These are phyloP conservation scores for Microplitis deprimator DNA, from an alignment of 2,888 invertebrate species.

Conservation along the genomic window DNA sequence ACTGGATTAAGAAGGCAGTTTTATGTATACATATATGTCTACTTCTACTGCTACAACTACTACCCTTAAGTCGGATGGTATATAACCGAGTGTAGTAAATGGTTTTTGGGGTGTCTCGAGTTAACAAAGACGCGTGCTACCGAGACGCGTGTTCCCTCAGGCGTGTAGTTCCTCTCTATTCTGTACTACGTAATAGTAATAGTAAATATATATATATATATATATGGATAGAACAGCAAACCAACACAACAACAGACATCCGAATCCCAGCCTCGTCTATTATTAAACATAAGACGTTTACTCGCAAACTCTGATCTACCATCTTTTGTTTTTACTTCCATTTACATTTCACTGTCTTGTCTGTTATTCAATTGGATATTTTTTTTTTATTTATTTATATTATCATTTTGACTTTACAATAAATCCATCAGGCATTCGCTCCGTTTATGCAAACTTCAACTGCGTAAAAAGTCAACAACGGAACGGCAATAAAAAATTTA, in stretches of 20 bases:
- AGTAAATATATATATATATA: too few relatives aligned
- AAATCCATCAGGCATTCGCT: not conserved
- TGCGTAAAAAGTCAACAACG: not conserved
- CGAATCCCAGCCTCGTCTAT: slow-evolving; percentile 23
- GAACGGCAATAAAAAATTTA: not conserved
- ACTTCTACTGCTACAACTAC: not conserved
- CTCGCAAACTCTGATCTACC: not conserved
- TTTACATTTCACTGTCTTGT: not conserved
- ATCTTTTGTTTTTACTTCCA: not conserved
- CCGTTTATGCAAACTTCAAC: not conserved
- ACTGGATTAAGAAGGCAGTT: slow-evolving; percentile 32
- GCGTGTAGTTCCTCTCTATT: not conserved
- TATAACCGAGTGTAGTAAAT: slow-evolving; percentile 32
- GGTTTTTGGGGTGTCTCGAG: slow-evolving; percentile 37
- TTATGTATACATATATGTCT: slow-evolving; percentile 5
- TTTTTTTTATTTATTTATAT: not conserved
- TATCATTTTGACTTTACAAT: not conserved
- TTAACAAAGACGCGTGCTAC: slow-evolving; percentile 32
- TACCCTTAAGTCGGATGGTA: not conserved
- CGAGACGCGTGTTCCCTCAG: slow-evolving; percentile 28
- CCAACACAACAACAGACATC: not conserved
- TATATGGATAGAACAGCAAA: not conserved
- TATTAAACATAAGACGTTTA: slow-evolving; percentile 17
- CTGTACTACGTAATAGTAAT: not conserved
- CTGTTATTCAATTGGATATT: not conserved